phyloP scores from a whole-genome alignment of 1,140 invertebrate species.

The Drosophila bocki region DNA sequence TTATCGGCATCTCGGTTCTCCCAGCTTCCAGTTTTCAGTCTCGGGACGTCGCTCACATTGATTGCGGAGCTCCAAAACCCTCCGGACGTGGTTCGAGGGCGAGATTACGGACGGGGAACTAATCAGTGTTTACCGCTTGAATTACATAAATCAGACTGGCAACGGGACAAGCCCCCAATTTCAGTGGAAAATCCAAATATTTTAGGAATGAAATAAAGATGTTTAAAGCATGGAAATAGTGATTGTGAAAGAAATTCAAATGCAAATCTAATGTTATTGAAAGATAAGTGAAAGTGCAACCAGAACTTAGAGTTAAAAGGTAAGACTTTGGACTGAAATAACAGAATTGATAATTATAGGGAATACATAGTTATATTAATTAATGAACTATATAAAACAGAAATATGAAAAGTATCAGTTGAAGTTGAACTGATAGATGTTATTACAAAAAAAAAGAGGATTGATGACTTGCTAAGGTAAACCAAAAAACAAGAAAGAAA shows the following conservation, averaged over 20 bases:
- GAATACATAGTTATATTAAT: too few species aligned
- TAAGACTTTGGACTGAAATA: neutral
- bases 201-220: neutral
- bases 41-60: slow-evolving; percentile 12
- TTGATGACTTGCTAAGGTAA: too few species aligned
- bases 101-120: neutral
- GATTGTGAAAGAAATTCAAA: neutral
- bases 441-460: too few species aligned
- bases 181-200: neutral
- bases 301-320: neutral
- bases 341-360: neutral
- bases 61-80: slow-evolving; percentile 9
- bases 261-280: too few species aligned
- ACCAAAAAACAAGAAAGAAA: too few species aligned
- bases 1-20: slow-evolving; percentile 17
- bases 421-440: too few species aligned
- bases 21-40: neutral
- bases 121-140: neutral
- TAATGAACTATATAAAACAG: too few species aligned
- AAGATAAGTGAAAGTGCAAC: neutral
- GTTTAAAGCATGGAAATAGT: neutral
- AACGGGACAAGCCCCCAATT: slow-evolving; percentile 17
- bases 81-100: slow-evolving; percentile 20
- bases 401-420: too few species aligned
- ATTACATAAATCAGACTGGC: neutral